Conservation (phyloP, 2,113 vertebrate genomes). For the Microtus pennsylvanicus region DNA sequence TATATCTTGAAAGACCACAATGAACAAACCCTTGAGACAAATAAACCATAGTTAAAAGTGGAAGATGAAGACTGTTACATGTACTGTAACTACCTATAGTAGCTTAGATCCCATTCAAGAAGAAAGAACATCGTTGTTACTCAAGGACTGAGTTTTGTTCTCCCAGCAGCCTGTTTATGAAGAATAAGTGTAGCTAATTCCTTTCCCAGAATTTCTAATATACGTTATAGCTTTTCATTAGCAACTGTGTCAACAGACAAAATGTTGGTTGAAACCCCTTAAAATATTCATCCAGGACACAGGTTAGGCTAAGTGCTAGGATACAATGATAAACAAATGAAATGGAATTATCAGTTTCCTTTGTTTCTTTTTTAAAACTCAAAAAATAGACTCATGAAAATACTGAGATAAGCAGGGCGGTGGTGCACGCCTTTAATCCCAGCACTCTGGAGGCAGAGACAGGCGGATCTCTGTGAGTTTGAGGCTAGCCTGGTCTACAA, state of each 20-base stretch:
- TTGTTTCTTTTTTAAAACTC: slow-evolving; percentile 23
- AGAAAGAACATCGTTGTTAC: background rate
- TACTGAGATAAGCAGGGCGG: background rate
- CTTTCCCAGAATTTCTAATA: background rate
- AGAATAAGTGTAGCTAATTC: background rate
- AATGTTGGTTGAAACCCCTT: background rate
- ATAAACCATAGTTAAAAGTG: background rate
- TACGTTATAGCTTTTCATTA: background rate
- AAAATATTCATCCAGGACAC: background rate
- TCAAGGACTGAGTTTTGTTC: background rate
- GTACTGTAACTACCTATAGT: background rate
- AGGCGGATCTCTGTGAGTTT: too few species aligned
- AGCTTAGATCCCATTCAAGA: background rate
- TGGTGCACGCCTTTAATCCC: too few species aligned
- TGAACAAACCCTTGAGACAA: background rate
- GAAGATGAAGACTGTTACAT: background rate
- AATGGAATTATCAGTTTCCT: background rate
- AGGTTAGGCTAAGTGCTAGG: background rate
- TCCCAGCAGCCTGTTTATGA: background rate
- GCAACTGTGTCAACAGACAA: background rate
- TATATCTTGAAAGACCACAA: too few species aligned
- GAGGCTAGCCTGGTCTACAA: too few species aligned
- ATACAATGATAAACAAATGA: background rate
- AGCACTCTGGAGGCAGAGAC: too few species aligned
- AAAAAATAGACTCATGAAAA: slow-evolving; percentile 14